Evolutionary conservation across 2,888 invertebrate genomes (phyloP).

Genomic region (Acutogordius australiensis): DNA sequence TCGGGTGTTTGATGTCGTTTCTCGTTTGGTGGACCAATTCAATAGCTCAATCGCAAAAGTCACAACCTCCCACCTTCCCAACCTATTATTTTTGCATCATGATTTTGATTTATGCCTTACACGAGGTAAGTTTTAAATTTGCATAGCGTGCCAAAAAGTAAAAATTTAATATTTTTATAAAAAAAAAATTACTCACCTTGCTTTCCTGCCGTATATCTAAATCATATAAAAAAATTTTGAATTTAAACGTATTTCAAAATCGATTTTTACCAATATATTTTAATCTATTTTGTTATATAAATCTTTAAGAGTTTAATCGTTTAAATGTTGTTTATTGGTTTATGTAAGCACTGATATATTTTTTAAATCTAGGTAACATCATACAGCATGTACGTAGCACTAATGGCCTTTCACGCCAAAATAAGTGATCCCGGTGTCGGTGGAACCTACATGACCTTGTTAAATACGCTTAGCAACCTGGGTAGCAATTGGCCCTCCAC

Average conservation of each 20-base stretch:
- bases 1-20: constrained; percentile 49
- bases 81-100: constrained; percentile 40
- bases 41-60: constrained; percentile 30
- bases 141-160: too few relatives aligned
- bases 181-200: too few relatives aligned
- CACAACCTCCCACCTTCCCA: constrained; percentile 38
- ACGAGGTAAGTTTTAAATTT: too few relatives aligned
- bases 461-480: constrained; percentile 75
- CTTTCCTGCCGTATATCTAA: too few relatives aligned
- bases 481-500: constrained; percentile 95
- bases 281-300: too few relatives aligned
- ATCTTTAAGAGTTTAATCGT: too few relatives aligned
- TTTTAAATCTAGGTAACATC: constrained; percentile 64
- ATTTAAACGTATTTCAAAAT: too few relatives aligned
- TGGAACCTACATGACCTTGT: constrained; percentile 91
- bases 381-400: constrained; percentile 82
- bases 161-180: too few relatives aligned
- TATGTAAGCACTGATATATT: too few relatives aligned
- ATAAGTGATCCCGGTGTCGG: constrained; percentile 83
- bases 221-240: too few relatives aligned
- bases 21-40: constrained; percentile 56
- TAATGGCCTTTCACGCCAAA: constrained; percentile 89
- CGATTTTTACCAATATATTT: too few relatives aligned
- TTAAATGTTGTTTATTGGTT: too few relatives aligned
- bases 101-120: constrained; percentile 48